Percentiles rank a stretch among this genome's conserved stretches.
Conservation (phyloP, 2,113 vertebrate species). For the Octodon degus region DNA sequence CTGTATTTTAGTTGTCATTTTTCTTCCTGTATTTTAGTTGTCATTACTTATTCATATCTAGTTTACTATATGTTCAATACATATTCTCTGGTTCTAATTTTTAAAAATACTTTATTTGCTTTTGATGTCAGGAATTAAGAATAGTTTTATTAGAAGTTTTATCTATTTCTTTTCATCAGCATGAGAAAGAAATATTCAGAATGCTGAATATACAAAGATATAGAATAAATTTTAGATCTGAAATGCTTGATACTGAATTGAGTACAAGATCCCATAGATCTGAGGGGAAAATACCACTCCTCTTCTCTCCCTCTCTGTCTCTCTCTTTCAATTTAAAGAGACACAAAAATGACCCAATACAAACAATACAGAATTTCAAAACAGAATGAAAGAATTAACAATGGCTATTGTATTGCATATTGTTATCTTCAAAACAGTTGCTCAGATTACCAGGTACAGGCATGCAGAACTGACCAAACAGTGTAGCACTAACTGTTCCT, state of each 20-base stretch:
- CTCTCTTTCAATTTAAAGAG: too few species aligned
- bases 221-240: slow-evolving; percentile 10
- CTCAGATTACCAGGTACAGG: too few species aligned
- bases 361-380: too few species aligned
- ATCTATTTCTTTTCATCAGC: slow-evolving; percentile 35
- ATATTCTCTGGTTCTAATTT: neutral
- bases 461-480: too few species aligned
- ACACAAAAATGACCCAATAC: too few species aligned
- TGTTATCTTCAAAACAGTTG: too few species aligned
- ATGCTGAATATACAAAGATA: slow-evolving; percentile 28
- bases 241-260: slow-evolving; percentile 14
- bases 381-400: too few species aligned
- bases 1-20: neutral
- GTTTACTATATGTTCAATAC: slow-evolving; percentile 27
- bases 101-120: slow-evolving; percentile 8
- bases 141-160: slow-evolving; percentile 30
- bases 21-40: neutral
- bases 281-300: neutral
- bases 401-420: too few species aligned
- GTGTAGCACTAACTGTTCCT: too few species aligned
- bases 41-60: slow-evolving; percentile 37
- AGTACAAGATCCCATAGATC: neutral
- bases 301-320: too few species aligned
- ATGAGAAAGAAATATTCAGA: slow-evolving; percentile 22
- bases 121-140: slow-evolving; percentile 50